Evolutionary conservation across 2,888 invertebrate species (phyloP).

Genomic region (Tinea trinotella): DNA sequence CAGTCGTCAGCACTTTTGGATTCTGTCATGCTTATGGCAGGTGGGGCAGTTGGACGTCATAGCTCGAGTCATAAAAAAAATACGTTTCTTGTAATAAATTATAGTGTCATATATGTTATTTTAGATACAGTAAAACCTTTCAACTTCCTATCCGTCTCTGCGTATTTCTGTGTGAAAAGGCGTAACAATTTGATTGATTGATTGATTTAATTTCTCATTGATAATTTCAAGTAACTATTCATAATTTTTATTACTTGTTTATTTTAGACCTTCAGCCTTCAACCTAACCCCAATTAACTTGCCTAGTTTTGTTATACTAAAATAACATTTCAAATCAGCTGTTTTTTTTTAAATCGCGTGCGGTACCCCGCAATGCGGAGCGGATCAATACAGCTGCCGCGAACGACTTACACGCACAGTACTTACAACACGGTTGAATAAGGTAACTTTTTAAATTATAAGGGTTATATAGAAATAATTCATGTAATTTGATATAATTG

Average conservation of each 20-base stretch:
- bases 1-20: too few species aligned
- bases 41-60: too few species aligned
- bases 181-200: too few species aligned
- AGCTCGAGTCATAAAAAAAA: too few species aligned
- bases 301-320: background rate
- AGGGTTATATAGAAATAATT: background rate
- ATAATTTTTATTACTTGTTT: background rate
- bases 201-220: too few species aligned
- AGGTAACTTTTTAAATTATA: background rate
- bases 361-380: conserved; percentile 23
- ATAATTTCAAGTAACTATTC: background rate
- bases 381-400: conserved; percentile 43
- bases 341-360: conserved; percentile 25
- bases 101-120: too few species aligned
- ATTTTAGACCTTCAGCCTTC: background rate
- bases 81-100: too few species aligned
- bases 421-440: background rate
- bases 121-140: too few species aligned
- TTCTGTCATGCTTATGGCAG: too few species aligned
- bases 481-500: background rate
- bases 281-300: conserved; percentile 3
- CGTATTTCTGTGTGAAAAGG: too few species aligned
- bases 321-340: conserved; percentile 42
- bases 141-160: too few species aligned
- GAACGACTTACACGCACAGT: conserved; percentile 41